A percentile compares a stretch with the other conserved stretches of the same genome.
These are phyloP conservation scores for Drosophila bifasciata DNA, from an alignment of 1,140 invertebrate species.

Conservation along the genomic window DNA sequence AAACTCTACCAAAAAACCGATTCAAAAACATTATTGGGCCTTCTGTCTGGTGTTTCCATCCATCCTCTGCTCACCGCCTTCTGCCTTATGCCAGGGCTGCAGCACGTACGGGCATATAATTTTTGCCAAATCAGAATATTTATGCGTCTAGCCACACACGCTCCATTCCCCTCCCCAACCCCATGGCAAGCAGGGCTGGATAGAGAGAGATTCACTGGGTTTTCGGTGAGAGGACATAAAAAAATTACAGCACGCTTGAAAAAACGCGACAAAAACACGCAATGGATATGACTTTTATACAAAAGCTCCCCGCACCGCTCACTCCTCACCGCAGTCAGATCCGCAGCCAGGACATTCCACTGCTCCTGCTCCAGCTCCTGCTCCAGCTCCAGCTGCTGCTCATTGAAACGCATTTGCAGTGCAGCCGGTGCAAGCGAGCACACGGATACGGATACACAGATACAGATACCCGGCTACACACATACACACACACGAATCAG, in stretches of 20 bases:
- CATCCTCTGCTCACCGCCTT: not conserved
- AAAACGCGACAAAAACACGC: constrained; percentile 81
- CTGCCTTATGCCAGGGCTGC: constrained; percentile 23
- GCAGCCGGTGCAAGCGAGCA: constrained; percentile 21
- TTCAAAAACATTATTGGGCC: constrained; percentile 63
- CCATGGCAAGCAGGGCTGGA: not conserved
- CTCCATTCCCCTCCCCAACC: constrained; percentile 14
- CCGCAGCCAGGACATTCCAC: constrained; percentile 20
- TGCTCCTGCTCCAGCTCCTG: constrained; percentile 20
- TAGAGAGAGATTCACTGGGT: constrained; percentile 30
- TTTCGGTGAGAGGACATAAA: constrained; percentile 45
- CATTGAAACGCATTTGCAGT: constrained; percentile 72
- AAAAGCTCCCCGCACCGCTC: constrained; percentile 38
- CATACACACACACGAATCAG: not conserved
- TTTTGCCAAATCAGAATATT: constrained; percentile 83
- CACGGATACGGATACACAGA: constrained; percentile 8
- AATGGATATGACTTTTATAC: constrained; percentile 80
- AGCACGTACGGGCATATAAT: constrained; percentile 80
- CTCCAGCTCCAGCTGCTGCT: constrained; percentile 48
- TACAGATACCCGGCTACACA: not conserved
- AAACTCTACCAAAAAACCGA: constrained; percentile 7
- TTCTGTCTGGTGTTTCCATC: constrained; percentile 8
- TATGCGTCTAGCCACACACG: constrained; percentile 79
- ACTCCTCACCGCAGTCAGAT: not conserved
- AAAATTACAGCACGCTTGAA: constrained; percentile 78